Percentiles rank a stretch among this genome's conserved stretches.
These are phyloP conservation scores for Pammene fasciana DNA, from an alignment of 2,888 invertebrate genomes.

Conservation along the genomic window DNA sequence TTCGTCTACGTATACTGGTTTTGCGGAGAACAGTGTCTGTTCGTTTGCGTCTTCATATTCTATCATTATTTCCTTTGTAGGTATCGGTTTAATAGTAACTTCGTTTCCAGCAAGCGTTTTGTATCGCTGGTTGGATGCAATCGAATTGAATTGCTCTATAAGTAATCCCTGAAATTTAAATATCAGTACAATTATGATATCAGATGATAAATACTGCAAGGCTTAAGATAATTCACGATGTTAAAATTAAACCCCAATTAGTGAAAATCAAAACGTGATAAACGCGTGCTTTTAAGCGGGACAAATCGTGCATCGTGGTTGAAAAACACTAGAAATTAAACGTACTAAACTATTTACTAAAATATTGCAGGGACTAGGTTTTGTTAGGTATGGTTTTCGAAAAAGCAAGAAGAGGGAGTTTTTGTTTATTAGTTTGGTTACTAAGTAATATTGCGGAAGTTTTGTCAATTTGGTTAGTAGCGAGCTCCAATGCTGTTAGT, in stretches of 20 bases:
- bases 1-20: conserved; percentile 66
- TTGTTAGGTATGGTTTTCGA: conserved; percentile 24
- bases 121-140: conserved; percentile 74
- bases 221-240: conserved; percentile 29
- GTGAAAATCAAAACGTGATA: conserved; percentile 35
- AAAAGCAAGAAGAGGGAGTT: conserved; percentile 21
- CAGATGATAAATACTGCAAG: conserved; percentile 26
- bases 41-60: conserved; percentile 72
- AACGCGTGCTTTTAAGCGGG: conserved; percentile 35
- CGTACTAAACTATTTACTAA: conserved; percentile 2
- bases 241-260: conserved; percentile 33
- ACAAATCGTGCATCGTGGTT: conserved; percentile 33
- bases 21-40: conserved; percentile 65
- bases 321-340: conserved; percentile 10
- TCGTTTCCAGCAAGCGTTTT: conserved; percentile 64
- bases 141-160: conserved; percentile 76
- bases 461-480: conserved; percentile 52
- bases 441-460: conserved; percentile 16
- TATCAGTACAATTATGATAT: conserved; percentile 40
- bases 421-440: conserved; percentile 11
- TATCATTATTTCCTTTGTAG: conserved; percentile 68
- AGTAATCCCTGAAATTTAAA: conserved; percentile 75
- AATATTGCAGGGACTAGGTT: conserved; percentile 10
- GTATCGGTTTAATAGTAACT: conserved; percentile 63
- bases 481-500: conserved; percentile 70